Conservation (phyloP, 1,140 invertebrate species). For the Drosophila kohkoa region DNA sequence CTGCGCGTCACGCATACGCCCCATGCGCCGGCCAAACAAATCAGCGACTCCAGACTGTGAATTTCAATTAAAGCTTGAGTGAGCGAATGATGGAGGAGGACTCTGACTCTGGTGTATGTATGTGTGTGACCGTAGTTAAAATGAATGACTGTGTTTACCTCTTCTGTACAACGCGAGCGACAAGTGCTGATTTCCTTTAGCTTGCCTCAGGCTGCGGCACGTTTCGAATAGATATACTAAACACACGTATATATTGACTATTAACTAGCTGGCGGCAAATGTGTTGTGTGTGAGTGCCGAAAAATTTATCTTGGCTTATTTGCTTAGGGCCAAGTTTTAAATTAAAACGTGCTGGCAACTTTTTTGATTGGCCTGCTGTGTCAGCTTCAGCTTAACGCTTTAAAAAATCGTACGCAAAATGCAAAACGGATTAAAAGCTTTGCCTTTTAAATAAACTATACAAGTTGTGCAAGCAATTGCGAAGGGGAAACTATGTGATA, state of each 20-base stretch:
- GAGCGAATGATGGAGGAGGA: neutral
- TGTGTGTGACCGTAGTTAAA: slow-evolving; percentile 43
- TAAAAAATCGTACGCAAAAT: slow-evolving; percentile 61
- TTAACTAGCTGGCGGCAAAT: neutral
- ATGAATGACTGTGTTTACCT: slow-evolving; percentile 73
- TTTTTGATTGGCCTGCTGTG: slow-evolving; percentile 20
- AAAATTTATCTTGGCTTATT: slow-evolving; percentile 56
- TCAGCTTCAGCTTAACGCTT: neutral
- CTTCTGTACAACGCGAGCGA: slow-evolving; percentile 9
- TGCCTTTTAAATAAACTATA: neutral
- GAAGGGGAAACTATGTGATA: neutral
- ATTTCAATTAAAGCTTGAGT: slow-evolving; percentile 71
- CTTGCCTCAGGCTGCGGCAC: slow-evolving; percentile 39
- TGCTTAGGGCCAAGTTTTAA: slow-evolving; percentile 70
- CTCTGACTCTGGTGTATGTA: neutral
- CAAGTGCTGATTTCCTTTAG: slow-evolving; percentile 21
- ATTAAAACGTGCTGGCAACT: slow-evolving; percentile 66
- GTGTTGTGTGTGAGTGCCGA: slow-evolving; percentile 8
- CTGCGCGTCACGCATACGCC: slow-evolving; percentile 76
- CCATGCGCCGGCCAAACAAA: slow-evolving; percentile 61
- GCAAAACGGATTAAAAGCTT: slow-evolving; percentile 65
- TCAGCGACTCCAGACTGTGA: slow-evolving; percentile 65
- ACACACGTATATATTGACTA: slow-evolving; percentile 42
- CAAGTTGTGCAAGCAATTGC: neutral
- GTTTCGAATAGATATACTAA: slow-evolving; percentile 17